phyloP scores from a whole-genome alignment of 92 coral and sea anemone genomes.

The Umimayanthus chanpuru region DNA sequence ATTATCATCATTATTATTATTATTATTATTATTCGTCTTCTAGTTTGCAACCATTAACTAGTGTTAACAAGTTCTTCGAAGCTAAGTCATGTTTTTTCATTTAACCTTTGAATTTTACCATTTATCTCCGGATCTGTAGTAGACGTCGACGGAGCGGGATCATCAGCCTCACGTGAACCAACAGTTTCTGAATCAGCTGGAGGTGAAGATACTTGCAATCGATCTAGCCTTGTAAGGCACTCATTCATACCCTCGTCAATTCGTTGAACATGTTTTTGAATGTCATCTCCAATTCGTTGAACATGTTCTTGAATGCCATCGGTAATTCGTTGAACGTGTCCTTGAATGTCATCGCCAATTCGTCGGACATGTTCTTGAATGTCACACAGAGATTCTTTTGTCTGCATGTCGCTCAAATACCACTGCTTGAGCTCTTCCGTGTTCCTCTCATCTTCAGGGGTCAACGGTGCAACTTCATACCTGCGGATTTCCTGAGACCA shows the following conservation, averaged over 20 bases:
- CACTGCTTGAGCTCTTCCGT: slow-evolving; percentile 8
- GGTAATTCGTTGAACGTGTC: too few species aligned
- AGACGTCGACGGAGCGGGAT: not conserved
- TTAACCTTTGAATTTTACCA: not conserved
- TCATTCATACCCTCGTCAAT: not conserved
- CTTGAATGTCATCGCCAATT: not conserved
- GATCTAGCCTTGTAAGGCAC: not conserved
- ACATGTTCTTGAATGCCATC: not conserved
- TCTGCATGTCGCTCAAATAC: slow-evolving; percentile 1
- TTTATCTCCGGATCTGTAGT: not conserved
- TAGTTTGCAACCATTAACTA: too few species aligned
- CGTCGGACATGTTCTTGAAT: not conserved
- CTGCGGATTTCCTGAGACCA: slow-evolving; percentile 17
- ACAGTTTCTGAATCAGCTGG: not conserved
- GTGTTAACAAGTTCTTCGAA: not conserved
- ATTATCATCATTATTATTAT: too few species aligned
- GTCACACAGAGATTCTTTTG: slow-evolving; percentile 1
- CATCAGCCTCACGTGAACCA: not conserved
- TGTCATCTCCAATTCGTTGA: too few species aligned
- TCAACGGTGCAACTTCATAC: not conserved
- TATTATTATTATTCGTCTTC: not conserved
- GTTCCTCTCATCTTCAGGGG: slow-evolving; percentile 10
- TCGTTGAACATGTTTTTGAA: not conserved
- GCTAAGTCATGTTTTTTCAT: not conserved
- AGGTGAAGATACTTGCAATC: not conserved